phyloP scores from a whole-genome alignment of 2,888 invertebrate species.

The Chironomus tentans region DNA sequence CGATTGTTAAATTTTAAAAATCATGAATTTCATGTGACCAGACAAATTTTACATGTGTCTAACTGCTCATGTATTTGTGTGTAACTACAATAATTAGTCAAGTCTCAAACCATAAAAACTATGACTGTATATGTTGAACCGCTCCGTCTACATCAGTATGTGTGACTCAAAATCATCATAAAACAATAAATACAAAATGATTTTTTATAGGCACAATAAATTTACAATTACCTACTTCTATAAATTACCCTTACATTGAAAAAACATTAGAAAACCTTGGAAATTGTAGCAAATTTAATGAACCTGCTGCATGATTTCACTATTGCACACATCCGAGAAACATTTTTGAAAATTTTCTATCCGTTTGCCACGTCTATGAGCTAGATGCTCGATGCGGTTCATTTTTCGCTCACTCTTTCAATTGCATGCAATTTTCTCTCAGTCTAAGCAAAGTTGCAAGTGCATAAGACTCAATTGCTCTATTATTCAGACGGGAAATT shows the following conservation, averaged over 20 bases:
- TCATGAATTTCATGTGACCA: neutral
- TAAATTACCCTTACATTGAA: too few relatives aligned
- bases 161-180: neutral
- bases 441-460: conserved; percentile 9
- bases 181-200: neutral
- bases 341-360: neutral
- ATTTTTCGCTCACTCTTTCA: conserved; percentile 3
- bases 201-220: neutral
- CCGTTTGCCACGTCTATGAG: neutral
- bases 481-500: neutral
- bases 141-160: neutral
- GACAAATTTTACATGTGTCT: neutral
- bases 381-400: neutral
- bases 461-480: conserved; percentile 17
- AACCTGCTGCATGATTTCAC: neutral
- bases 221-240: too few relatives aligned
- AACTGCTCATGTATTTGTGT: neutral
- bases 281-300: too few relatives aligned
- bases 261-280: too few relatives aligned
- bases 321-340: neutral
- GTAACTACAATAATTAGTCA: neutral
- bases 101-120: neutral
- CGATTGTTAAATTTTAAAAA: too few relatives aligned
- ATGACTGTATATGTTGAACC: neutral
- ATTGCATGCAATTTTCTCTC: neutral